Conservation (phyloP, 23 tunicate genomes). For the Trididemnum miniatum region DNA sequence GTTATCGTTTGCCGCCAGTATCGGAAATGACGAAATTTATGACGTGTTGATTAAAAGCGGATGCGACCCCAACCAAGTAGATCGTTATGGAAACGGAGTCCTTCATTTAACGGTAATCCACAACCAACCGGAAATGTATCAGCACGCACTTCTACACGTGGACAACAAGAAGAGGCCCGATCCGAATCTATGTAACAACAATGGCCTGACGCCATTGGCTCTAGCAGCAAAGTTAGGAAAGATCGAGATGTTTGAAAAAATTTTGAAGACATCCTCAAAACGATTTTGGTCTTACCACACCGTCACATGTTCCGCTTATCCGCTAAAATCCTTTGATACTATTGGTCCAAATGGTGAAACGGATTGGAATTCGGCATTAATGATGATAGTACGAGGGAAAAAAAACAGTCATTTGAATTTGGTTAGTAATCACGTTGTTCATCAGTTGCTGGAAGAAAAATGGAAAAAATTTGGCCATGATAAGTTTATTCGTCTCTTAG, state of each 20-base stretch:
- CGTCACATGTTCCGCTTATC: slow-evolving; percentile 80
- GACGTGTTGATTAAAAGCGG: slow-evolving; percentile 59
- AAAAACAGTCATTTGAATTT: slow-evolving; percentile 70
- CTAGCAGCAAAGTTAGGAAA: slow-evolving; percentile 82
- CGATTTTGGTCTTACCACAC: slow-evolving; percentile 81
- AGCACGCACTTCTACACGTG: slow-evolving; percentile 66
- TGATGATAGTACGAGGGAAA: slow-evolving; percentile 84
- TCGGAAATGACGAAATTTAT: slow-evolving; percentile 76
- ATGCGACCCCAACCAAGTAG: slow-evolving; percentile 46
- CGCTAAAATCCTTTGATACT: slow-evolving; percentile 67
- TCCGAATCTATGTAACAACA: slow-evolving; percentile 46
- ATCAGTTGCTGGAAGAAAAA: slow-evolving; percentile 62
- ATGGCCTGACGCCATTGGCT: slow-evolving; percentile 69
- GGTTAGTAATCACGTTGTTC: slow-evolving; percentile 68
- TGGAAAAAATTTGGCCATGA: slow-evolving; percentile 70
- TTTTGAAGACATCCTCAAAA: slow-evolving; percentile 64
- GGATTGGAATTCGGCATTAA: slow-evolving; percentile 91
- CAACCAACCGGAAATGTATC: slow-evolving; percentile 81
- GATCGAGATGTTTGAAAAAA: slow-evolving; percentile 73
- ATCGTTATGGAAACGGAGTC: slow-evolving; percentile 71
- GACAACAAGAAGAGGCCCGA: slow-evolving; percentile 29
- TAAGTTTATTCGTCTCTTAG: slow-evolving; percentile 61
- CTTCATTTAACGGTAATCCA: slow-evolving; percentile 89
- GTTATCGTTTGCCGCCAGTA: slow-evolving; percentile 87
- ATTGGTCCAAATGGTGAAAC: slow-evolving; percentile 73